Base-by-base conservation (phyloP, 2,113 vertebrate genomes). In the Cyanoramphus novaezelandiae region DNA sequence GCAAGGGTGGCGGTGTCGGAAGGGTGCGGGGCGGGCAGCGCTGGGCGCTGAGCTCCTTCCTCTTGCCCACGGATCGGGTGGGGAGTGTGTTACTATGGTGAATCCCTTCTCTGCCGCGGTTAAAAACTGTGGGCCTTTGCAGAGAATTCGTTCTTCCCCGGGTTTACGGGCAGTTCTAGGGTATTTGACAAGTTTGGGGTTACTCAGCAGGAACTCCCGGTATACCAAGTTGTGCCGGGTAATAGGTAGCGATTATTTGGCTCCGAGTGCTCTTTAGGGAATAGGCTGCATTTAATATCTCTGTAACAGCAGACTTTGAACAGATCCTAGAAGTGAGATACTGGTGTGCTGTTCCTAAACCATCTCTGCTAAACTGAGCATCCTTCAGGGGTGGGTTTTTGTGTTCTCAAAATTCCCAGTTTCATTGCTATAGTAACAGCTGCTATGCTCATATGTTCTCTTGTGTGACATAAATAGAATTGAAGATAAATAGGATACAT, bases 401-500 rank as follows among this genome's bases (percentile, higher is more conserved):
- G 70, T 86, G 86, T 96, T 92, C 94, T 72, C 81, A 93, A 93
- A 97, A 97, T 93, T 96, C 96, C 90, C 90, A 91, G 95, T 95
- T 97, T 96, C 96, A 97, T 97, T 97, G 94, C 96, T 98, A 95
- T 97, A 95, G 96, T 93, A 98, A 96, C 97, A 97, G 97, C 96
- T 97, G 97, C 97, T 96, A 63, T 68, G 92, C 93, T 97, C 95
- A 37, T 96, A 96, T 95, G 97, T 96, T 97, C 94, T 91, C 93
- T 97, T 95, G 89, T 91, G 94, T 95, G 97, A 97, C 94, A 97
- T 96, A 97, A 97, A 97, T 97, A 96, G 95, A 96, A 95, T 63
- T 68, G 89, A 82, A 95, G 95, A 97, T 97, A 95, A 97, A 97
- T 90, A 96, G 86, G 90, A 92, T 96, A 63, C 91, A 94, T 90